Base-by-base conservation (phyloP, 2,113 vertebrate genomes). In the Anarhynchus alexandrinus region DNA sequence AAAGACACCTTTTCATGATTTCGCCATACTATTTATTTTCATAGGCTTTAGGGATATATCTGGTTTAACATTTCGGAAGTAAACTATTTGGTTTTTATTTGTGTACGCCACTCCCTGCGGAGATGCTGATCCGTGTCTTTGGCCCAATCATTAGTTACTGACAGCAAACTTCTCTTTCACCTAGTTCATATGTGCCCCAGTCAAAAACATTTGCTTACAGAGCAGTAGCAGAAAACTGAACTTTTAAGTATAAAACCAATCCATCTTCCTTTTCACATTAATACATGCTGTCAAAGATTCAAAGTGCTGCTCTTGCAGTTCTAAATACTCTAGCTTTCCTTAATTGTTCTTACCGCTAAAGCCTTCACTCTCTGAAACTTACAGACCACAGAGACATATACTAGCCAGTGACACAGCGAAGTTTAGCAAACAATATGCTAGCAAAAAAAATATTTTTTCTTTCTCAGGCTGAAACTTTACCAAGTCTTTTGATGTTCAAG, bases 241-340 rank as follows among this genome's bases (percentile, higher is more conserved):
- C 66, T 88, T 82, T 62, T 43, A 80, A 73, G 42, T 26, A 89
- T 21, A 84, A 61, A 88, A 58, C 16, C 25, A 72, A 67, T 78
- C 47, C 19, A 26, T 72, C 58, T 57, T 82, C 64, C 34, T 90
- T 80, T 64, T 69, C 30, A 58, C 23, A 76, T 58, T 92, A 71
- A 95, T 43, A n/a, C 3, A 49, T 3, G 4, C 47, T 84, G 87
- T 32, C 58, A 90, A 81, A 82, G 49, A 76, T 15, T 52, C 58
- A 47, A 73, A 90, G 32, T 45, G 57, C 52, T 88, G 42, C 36
- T 74, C 65, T 43, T 93, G 86, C 80, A 92, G 10, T 85, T 77
- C 70, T 54, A 80, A 94, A 61, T 51, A 62, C 23, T 61, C 27
- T 10, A 36, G 17, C n/a, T 83, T 89, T 91, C 42, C 47, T 57